phyloP scores from a whole-genome alignment of 2,888 invertebrate genomes.

The Anaspis maculata region DNA sequence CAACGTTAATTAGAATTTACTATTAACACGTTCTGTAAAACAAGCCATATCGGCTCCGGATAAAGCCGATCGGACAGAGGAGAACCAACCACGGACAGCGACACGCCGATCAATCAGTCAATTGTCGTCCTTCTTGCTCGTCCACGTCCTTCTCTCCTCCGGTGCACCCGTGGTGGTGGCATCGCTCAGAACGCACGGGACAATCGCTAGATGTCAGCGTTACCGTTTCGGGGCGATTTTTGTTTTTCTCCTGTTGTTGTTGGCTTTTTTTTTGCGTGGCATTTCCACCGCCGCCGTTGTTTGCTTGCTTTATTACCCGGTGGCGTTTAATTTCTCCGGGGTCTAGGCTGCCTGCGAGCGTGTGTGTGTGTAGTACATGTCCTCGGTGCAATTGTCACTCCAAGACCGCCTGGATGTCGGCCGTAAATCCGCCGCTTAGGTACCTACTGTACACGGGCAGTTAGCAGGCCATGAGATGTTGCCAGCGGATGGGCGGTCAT shows the following conservation, averaged over 20 bases:
- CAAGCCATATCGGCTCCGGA: slow-evolving; percentile 31
- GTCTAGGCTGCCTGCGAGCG: too few relatives aligned
- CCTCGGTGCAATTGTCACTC: slow-evolving; percentile 18
- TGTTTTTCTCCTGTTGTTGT: too few relatives aligned
- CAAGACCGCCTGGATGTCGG: slow-evolving; percentile 20
- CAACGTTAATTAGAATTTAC: slow-evolving; percentile 39
- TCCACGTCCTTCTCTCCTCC: slow-evolving; percentile 8
- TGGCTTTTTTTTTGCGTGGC: too few relatives aligned
- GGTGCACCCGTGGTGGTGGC: too few relatives aligned
- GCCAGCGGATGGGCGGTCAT: too few relatives aligned
- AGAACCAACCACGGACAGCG: slow-evolving; percentile 22
- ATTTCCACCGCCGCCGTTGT: too few relatives aligned
- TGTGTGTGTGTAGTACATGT: too few relatives aligned
- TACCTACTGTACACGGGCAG: too few relatives aligned
- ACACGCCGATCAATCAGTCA: slow-evolving; percentile 29
- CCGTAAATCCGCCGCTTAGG: slow-evolving; percentile 28
- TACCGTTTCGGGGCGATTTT: too few relatives aligned
- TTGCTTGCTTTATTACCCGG: slow-evolving; percentile 27
- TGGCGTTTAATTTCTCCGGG: slow-evolving; percentile 32
- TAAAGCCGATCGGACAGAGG: slow-evolving; percentile 6
- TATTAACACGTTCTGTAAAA: slow-evolving; percentile 35
- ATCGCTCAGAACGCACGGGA: too few relatives aligned
- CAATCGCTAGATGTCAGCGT: slow-evolving; percentile 35
- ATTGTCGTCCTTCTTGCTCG: slow-evolving; percentile 26
- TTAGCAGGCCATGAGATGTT: too few relatives aligned